A percentile compares a stretch with the other conserved stretches of the same genome.
Evolutionary conservation across 1,140 invertebrate genomes (phyloP).

Genomic region (Euschistus heros): DNA sequence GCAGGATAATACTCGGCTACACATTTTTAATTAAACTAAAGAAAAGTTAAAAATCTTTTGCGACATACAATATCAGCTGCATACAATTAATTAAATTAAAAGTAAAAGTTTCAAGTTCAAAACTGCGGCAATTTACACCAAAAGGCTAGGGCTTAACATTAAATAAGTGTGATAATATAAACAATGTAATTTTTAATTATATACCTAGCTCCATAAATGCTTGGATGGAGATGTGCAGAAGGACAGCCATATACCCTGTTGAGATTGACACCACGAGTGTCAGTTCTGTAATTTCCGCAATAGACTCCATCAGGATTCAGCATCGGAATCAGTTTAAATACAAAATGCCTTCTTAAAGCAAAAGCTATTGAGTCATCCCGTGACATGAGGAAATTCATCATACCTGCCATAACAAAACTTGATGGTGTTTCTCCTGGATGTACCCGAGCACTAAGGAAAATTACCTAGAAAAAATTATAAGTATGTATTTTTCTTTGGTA

Average conservation of each 20-base stretch:
- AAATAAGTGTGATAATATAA: too few relatives aligned
- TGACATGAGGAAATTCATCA: slow-evolving; percentile 66
- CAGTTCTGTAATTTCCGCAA: slow-evolving; percentile 80
- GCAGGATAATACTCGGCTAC: too few relatives aligned
- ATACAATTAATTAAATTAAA: too few relatives aligned
- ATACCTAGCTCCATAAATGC: slow-evolving; percentile 62
- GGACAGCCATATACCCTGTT: slow-evolving; percentile 77
- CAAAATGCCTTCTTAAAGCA: slow-evolving; percentile 60
- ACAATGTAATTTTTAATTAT: not conserved
- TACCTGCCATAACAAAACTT: slow-evolving; percentile 87
- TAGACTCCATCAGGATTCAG: slow-evolving; percentile 87
- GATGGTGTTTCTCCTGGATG: slow-evolving; percentile 91
- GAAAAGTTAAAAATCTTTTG: too few relatives aligned
- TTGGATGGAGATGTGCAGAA: slow-evolving; percentile 61
- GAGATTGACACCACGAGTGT: slow-evolving; percentile 79
- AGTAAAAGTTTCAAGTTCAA: too few relatives aligned
- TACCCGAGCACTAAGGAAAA: slow-evolving; percentile 81
- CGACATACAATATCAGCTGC: too few relatives aligned
- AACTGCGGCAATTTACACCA: too few relatives aligned
- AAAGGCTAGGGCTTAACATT: too few relatives aligned
- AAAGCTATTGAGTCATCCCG: slow-evolving; percentile 61
- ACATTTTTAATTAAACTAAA: too few relatives aligned
- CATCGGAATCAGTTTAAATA: slow-evolving; percentile 88
- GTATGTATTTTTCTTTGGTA: too few relatives aligned
- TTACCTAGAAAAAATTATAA: slow-evolving; percentile 46